Evolutionary conservation across 2,113 vertebrate species (phyloP), one percentile per base, ranked within the genome.

Genomic region (Ctenodactylus gundi): DNA sequence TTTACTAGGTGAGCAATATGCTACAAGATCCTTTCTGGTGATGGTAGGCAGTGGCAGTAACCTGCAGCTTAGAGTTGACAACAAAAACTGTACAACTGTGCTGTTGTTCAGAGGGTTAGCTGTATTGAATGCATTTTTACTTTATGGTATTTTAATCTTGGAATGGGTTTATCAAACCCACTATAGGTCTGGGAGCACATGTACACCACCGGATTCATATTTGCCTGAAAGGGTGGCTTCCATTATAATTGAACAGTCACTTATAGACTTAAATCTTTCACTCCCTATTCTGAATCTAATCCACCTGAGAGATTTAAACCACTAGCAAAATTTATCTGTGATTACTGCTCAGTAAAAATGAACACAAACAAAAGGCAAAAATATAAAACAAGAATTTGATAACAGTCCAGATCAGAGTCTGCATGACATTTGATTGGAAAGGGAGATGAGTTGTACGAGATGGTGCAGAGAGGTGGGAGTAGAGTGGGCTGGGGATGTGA

Each of bases 261-360:
- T 91, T 53, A 81, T 68, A 73, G 85, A 75, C 75, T 76, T 49
- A 83, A 77, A 58, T 29, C 23, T 53, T 89, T 81, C 72, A 39
- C 44, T 70, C 41, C 27, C 55, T 20, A 44, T 72, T 78, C 57
- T 78, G 51, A 60, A 76, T 53, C 53, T 83, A 91, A 83, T 57
- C 64, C 25, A 64, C 49, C 72, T 2, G 25, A 83, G 90, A 95
- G 73, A 91, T n/a, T 93, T 60, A 86, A 89, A 82, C 62, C 49
- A 57, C 60, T 85, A 85, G 83, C 27, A 85, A 75, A 85, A 90
- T 51, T 75, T 73, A 82, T 12, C 55, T 53, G 36, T 5, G 39
- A 51, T 86, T 78, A 75, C 36, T 60, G 81, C 67, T 90, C 46
- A 60, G 67, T 53, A 29, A 87, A 64, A 51, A 76, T 11, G 25